Percentiles rank a stretch among this genome's conserved stretches.
Conservation (phyloP, 2,797 vertebrate species). For the Odontamblyopus lacepedii region DNA sequence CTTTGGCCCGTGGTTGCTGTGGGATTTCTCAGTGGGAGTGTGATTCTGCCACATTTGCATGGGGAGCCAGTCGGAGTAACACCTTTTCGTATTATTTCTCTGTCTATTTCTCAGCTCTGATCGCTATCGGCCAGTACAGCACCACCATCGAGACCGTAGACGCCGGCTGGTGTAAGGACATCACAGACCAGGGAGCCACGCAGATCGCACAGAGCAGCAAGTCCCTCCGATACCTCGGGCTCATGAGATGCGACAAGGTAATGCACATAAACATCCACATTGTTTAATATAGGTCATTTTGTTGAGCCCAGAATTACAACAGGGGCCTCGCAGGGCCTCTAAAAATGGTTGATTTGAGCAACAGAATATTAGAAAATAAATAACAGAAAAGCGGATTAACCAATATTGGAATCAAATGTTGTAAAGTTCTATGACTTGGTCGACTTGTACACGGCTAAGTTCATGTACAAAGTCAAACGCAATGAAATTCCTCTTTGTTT, state of each 20-base stretch:
- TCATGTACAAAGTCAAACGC: too few relatives aligned
- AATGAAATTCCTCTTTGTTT: too few relatives aligned
- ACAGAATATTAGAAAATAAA: too few relatives aligned
- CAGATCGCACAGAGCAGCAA: slow-evolving; percentile 97
- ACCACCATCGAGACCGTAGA: slow-evolving; percentile 96
- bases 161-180: slow-evolving; percentile 98
- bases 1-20: slow-evolving; percentile 54
- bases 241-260: slow-evolving; percentile 99
- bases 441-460: too few relatives aligned
- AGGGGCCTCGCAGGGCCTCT: too few relatives aligned
- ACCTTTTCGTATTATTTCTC: slow-evolving; percentile 48
- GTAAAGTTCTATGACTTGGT: too few relatives aligned
- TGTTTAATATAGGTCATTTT: neutral
- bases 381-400: too few relatives aligned
- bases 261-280: slow-evolving; percentile 29
- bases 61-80: slow-evolving; percentile 70
- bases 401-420: too few relatives aligned
- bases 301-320: too few relatives aligned
- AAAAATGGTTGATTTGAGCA: too few relatives aligned
- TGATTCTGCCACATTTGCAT: slow-evolving; percentile 63
- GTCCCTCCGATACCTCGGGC: slow-evolving; percentile 93
- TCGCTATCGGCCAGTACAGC: slow-evolving; percentile 95
- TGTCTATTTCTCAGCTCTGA: slow-evolving; percentile 82
- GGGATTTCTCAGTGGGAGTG: slow-evolving; percentile 52
- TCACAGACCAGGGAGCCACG: slow-evolving; percentile 94